Evolutionary conservation across 2,797 vertebrate genomes (phyloP), one percentile per base, ranked within the genome.

Genomic region (Propithecus deckenii): DNA sequence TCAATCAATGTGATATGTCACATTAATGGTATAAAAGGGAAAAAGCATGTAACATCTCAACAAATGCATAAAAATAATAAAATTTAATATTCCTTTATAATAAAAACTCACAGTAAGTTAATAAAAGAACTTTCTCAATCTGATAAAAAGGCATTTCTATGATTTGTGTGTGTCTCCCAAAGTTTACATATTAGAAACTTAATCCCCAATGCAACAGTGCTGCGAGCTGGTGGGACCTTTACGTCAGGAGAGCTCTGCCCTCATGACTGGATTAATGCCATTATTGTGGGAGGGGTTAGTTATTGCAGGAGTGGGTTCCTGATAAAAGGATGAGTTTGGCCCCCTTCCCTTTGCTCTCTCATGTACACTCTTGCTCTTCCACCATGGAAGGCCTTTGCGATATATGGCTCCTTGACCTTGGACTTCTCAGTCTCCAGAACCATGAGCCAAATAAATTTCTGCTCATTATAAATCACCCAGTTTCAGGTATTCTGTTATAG

Each of bases 51-150:
- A 63, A 84, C 48, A 90, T 57, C 59, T 94, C 14, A 72, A 61
- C 46, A 76, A 23, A 83, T 59, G 28, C 50, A 57, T 22, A 46
- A 65, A 95, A 94, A 69, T 91, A 83, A 81, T n/a, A 80, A 84
- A 89, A 92, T 85, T 65, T 22, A 92, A 35, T 86, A 69, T 28
- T 93, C 65, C 32, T 92, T 35, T 91, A 57, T 93, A 89, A 91
- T 79, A 93, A 95, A 85, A 87, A 52, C 55, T 88, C 57, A 79
- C n/a, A 86, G 74, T 86, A 59, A 85, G 50, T 88, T 88, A 94
- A 79, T 74, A 87, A 92, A 46, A 88, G 65, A 76, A 84, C 17
- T 80, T 84, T 80, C 30, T 96, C 65, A 10, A 7, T 87, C 48
- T 79, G 20, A 92, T 59, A 85, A 85, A 96, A 87, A 3, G 35